Percentiles rank a stretch among this genome's conserved stretches.
These are phyloP conservation scores for Donacobius atricapilla DNA, from an alignment of 2,113 vertebrate species.

Conservation along the genomic window DNA sequence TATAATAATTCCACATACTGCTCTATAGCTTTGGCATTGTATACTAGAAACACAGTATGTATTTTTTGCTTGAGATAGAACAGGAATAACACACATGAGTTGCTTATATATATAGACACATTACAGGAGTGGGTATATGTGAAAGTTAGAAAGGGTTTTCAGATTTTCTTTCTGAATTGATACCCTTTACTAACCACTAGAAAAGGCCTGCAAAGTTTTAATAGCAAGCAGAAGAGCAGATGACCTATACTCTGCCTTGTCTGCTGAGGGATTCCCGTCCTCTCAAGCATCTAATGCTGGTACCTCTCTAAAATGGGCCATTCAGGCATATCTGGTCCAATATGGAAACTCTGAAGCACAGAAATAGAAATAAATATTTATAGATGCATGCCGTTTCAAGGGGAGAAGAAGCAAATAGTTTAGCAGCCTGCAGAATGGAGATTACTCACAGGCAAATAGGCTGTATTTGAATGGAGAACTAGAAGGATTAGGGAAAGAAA, in stretches of 20 bases:
- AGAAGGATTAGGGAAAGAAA: neutral
- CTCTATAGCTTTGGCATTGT: neutral
- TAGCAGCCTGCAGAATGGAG: neutral
- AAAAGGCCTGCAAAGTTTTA: neutral
- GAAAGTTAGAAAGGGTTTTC: neutral
- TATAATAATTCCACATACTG: neutral
- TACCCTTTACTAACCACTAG: neutral
- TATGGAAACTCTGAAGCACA: neutral
- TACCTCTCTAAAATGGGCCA: neutral
- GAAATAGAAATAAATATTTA: slow-evolving; percentile 30
- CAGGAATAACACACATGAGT: neutral
- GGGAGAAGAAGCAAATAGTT: neutral
- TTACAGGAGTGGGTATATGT: neutral
- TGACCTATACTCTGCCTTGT: neutral
- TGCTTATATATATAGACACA: neutral
- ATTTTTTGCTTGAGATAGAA: neutral
- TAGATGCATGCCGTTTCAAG: neutral
- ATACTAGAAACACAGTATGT: neutral
- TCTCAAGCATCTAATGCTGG: neutral
- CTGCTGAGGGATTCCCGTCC: neutral
- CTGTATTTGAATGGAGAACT: neutral
- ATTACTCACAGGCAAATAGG: neutral
- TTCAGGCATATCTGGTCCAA: neutral
- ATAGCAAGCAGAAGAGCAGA: neutral
- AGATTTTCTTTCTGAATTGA: neutral